phyloP scores from a whole-genome alignment of 2,797 vertebrate genomes.

The Amphiprion clarkii region DNA sequence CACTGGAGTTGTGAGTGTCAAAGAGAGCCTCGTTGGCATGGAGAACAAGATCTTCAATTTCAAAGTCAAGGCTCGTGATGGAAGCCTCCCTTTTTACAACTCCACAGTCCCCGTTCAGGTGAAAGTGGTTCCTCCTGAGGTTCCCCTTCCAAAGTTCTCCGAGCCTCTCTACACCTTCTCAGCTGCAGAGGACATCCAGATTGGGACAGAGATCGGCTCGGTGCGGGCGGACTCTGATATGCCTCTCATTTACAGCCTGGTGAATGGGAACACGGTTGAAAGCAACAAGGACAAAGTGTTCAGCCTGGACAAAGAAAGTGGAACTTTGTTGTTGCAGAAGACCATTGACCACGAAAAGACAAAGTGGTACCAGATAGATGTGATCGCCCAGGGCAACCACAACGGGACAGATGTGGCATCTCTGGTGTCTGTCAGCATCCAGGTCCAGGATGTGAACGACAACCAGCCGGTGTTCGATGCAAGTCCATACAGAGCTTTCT shows the following conservation, averaged over 20 bases:
- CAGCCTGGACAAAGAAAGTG: constrained; percentile 90
- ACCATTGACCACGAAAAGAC: constrained; percentile 94
- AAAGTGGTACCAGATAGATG: constrained; percentile 96
- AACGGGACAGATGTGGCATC: constrained; percentile 92
- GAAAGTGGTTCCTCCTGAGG: constrained; percentile 92
- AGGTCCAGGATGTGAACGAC: constrained; percentile 97
- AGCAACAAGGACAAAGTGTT: constrained; percentile 95
- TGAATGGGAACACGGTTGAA: constrained; percentile 94
- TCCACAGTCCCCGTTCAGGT: constrained; percentile 92
- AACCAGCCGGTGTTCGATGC: constrained; percentile 96
- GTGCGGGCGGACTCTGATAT: constrained; percentile 91
- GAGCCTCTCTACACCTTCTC: constrained; percentile 97
- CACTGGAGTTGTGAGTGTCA: constrained; percentile 92
- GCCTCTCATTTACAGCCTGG: constrained; percentile 96
- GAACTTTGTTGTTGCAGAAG: constrained; percentile 91
- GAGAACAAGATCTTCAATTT: constrained; percentile 96
- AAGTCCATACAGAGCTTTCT: constrained; percentile 92
- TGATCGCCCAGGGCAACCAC: constrained; percentile 93
- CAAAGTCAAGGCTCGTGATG: constrained; percentile 94
- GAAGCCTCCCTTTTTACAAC: constrained; percentile 93
- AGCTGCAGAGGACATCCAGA: constrained; percentile 91
- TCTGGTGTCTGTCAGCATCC: constrained; percentile 94
- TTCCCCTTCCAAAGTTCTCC: constrained; percentile 93
- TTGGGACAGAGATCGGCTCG: constrained; percentile 93
- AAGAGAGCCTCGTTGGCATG: constrained; percentile 92